Conservation (phyloP, 2,888 invertebrate genomes). For the Lacanobia wlatinum region DNA sequence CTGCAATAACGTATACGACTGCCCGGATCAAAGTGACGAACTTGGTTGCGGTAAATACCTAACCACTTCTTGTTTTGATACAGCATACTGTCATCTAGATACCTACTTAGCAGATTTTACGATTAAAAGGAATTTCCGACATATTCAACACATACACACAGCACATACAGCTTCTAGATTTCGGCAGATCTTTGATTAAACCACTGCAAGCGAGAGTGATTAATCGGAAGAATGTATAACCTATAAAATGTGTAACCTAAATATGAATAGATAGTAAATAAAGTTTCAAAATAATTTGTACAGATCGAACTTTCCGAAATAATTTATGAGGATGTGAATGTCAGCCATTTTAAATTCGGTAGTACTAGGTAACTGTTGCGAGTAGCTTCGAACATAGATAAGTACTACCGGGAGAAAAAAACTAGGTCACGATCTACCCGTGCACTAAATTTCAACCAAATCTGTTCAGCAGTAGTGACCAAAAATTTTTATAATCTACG, state of each 20-base stretch:
- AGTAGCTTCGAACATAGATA: neutral
- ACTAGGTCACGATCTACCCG: neutral
- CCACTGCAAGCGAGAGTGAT: neutral
- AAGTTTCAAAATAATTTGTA: too few species aligned
- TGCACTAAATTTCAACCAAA: neutral
- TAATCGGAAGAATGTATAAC: neutral
- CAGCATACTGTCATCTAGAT: neutral
- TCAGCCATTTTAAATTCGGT: neutral
- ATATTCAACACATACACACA: too few species aligned
- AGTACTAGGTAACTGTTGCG: neutral
- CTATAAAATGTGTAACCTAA: too few species aligned
- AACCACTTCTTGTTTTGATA: neutral
- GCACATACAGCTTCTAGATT: too few species aligned
- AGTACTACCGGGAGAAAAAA: neutral
- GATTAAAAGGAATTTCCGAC: too few species aligned
- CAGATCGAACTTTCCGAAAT: neutral
- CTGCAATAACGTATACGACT: conserved; percentile 92
- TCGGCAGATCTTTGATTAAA: too few species aligned
- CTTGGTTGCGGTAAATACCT: conserved; percentile 88
- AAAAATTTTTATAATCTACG: too few species aligned
- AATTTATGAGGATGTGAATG: neutral
- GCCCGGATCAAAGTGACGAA: conserved; percentile 92
- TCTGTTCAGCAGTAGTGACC: neutral
- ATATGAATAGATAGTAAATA: too few species aligned
- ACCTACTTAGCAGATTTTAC: neutral